A percentile compares a stretch with the other conserved stretches of the same genome.
These are phyloP conservation scores for Fukomys damarensis DNA, from an alignment of 2,113 vertebrate species.

Conservation along the genomic window DNA sequence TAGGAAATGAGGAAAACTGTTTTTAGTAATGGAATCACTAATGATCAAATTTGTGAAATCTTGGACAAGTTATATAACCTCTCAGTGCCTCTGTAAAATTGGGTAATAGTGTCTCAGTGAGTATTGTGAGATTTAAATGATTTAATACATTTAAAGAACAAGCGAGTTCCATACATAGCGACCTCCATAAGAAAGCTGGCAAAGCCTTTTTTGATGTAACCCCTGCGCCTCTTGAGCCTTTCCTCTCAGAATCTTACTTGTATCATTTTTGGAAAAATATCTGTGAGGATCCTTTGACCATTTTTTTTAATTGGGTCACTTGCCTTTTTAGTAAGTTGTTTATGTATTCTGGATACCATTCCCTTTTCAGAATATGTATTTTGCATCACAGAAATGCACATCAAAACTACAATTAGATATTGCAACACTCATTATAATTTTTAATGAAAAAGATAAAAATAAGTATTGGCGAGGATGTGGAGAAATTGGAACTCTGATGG, in stretches of 20 bases:
- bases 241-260: background rate
- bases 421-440: background rate
- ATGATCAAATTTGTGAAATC: background rate
- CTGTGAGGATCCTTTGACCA: background rate
- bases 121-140: background rate
- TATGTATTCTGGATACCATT: background rate
- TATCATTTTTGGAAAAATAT: background rate
- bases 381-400: background rate
- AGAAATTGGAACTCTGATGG: background rate
- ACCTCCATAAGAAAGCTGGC: background rate
- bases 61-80: background rate
- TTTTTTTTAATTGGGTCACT: background rate
- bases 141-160: background rate
- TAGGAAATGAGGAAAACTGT: background rate
- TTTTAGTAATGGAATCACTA: conserved; percentile 16
- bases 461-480: background rate
- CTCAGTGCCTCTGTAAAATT: background rate
- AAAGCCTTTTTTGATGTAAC: background rate
- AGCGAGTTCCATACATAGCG: background rate
- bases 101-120: background rate
- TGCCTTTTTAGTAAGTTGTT: background rate
- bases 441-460: background rate
- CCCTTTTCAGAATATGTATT: background rate
- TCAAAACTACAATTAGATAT: background rate
- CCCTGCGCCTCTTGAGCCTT: background rate